phyloP scores from a whole-genome alignment of 2,113 vertebrate species.

The Cyanistes caeruleus region DNA sequence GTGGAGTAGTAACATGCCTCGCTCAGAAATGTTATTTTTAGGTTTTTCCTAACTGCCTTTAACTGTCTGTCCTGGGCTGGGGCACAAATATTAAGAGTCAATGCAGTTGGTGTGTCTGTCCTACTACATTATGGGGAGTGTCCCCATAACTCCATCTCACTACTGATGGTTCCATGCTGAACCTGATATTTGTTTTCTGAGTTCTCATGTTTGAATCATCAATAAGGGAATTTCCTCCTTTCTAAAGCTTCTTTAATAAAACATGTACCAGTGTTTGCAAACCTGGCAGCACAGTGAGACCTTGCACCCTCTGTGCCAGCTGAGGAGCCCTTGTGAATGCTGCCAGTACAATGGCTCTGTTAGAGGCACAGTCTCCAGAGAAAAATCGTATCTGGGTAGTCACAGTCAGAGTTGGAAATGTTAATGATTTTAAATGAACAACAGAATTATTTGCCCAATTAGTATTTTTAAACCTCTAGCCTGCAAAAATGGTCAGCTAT shows the following conservation, averaged over 20 bases:
- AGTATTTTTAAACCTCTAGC: not conserved
- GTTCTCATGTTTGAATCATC: not conserved
- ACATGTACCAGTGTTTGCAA: not conserved
- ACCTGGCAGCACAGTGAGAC: not conserved
- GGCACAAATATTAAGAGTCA: too few relatives aligned
- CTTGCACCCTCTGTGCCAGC: not conserved
- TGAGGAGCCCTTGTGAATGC: not conserved
- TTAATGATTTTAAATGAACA: not conserved
- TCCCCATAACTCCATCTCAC: not conserved
- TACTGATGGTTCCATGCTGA: fast-evolving
- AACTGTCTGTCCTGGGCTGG: fast-evolving
- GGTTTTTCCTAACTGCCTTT: not conserved
- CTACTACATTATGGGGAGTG: not conserved
- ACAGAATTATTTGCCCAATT: not conserved
- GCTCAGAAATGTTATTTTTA: not conserved
- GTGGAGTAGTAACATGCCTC: not conserved
- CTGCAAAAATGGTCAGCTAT: not conserved
- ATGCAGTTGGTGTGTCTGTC: not conserved
- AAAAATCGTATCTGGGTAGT: not conserved
- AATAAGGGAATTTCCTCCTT: not conserved
- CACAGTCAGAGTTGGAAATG: not conserved
- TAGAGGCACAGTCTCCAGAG: not conserved
- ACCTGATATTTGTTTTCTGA: not conserved
- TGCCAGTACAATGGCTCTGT: not conserved
- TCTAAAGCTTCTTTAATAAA: not conserved